Evolutionary conservation across 2,797 vertebrate genomes (phyloP), one percentile per base, ranked within the genome.

Genomic region (Macroramphosus scolopax): DNA sequence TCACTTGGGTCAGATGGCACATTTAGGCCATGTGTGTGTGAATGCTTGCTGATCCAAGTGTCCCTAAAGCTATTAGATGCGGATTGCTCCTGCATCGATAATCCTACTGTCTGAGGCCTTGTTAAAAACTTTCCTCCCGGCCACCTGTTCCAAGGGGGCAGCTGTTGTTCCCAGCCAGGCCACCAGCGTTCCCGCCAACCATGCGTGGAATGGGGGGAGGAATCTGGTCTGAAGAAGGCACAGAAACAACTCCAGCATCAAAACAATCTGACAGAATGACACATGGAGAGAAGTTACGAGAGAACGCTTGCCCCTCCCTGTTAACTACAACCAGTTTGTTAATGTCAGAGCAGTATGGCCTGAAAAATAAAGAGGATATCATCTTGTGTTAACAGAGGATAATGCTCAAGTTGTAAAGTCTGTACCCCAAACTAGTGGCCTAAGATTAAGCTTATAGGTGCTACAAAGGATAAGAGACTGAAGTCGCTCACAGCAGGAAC

Each of bases 81-180:
- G 68, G 79, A 69, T 77, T 75, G 73, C 66, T 64, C 51, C 62
- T 38, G 48, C 42, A 67, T 69, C 12, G 72, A 67, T 85, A 80
- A 87, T 84, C 74, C 63, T 37, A 14, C 41, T 53, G 79, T 63
- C 72, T 80, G 51, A 80, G 59, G 61, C 45, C 75, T 76, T 75
- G 79, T 88, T 82, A 77, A 83, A n/a, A 90, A 88, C 79, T 82
- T 84, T 85, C 82, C 74, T 75, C 73, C 44, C 31, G 57, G 44
- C 81, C 89, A 88, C 83, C 88, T 89, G 87, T 86, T 89, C 68
- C 30, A 45, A 7, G 8, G 39, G 29, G 70, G 65, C 87, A 88
- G 86, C 86, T 90, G 89, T 69, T 77, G 28, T 43, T 51, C 51
- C 61, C 32, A 16, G 68, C 43, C 57, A 50, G 64, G 44, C 47